Evolutionary conservation across 2,113 vertebrate species (phyloP), one percentile per base, ranked within the genome.

Genomic region (Periophthalmus modestus): DNA sequence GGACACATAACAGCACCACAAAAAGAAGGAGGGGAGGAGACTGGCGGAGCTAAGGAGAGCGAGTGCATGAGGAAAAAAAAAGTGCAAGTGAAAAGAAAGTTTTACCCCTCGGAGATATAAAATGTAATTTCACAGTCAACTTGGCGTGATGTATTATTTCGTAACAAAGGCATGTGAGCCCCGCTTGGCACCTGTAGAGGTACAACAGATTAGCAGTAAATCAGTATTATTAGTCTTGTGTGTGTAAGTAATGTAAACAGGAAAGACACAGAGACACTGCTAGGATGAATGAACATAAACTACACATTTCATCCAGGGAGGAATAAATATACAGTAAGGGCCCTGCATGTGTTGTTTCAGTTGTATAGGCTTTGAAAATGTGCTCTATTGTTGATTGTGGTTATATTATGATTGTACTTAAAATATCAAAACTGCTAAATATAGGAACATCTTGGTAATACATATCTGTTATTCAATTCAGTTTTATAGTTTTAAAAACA

Each of bases 51-150:
- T 39, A 19, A 34, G n/a, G 62, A 18, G 19, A 19, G 33, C 19
- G 16, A 43, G 16, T n/a, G 34, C 18, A 36, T 43, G 18, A 65
- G 43, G 7, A 13, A 2, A 52, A 52, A 65, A 62, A 82, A 78
- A 74, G 63, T 79, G 55, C 80, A 59, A 59, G 57, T 15, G 13
- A 82, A 80, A 81, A 82, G 74, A 86, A 85, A 91, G 87, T 91
- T 90, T 86, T 83, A 67, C 82, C 89, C 89, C 89, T 87, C 55
- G 68, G 87, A 89, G 90, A 92, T 84, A 88, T 85, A 87, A 93
- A 93, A 93, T 91, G 88, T 90, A 91, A 94, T 93, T 93, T 94
- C 91, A 93, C 91, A 94, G 92, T 94, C 90, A 93, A 90, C 91
- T 93, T 92, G 81, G 88, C 91, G 77, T 91, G 90, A 91, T 91